Conservation (phyloP, 2,888 invertebrate genomes). For the Agrilus cyanescens region DNA sequence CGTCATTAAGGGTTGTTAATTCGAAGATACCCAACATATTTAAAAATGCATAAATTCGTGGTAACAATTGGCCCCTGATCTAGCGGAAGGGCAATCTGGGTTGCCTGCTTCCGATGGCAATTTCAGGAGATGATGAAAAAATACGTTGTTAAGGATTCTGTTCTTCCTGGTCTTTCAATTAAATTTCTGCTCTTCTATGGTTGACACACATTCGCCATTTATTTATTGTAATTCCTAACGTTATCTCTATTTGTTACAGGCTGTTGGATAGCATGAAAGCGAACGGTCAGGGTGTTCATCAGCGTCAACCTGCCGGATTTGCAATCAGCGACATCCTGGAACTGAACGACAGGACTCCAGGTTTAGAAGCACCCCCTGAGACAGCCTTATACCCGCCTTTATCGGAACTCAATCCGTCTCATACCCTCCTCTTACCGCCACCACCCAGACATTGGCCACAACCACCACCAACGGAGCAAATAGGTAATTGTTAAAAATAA, state of each 20-base stretch:
- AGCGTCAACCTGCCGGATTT: conserved; percentile 66
- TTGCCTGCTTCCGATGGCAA: neutral
- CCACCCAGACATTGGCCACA: conserved; percentile 28
- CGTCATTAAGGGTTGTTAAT: no score
- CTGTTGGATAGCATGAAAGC: conserved; percentile 74
- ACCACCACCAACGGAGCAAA: conserved; percentile 23
- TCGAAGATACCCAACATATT: no score
- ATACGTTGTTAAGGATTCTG: neutral
- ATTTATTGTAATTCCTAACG: neutral
- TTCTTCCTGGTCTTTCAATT: no score
- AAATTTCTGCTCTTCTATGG: no score
- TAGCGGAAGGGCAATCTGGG: neutral
- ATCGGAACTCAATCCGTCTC: conserved; percentile 31
- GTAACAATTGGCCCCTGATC: no score
- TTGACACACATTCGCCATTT: no score
- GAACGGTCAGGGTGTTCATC: conserved; percentile 43
- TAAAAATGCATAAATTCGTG: no score
- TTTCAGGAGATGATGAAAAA: neutral
- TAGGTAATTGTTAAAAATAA: conserved; percentile 17
- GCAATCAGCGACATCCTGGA: conserved; percentile 90
- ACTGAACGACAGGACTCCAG: conserved; percentile 54
- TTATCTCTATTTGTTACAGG: conserved; percentile 40
- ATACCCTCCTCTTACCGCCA: conserved; percentile 16
- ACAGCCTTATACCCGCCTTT: conserved; percentile 16
- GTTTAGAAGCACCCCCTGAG: conserved; percentile 34